Conservation (phyloP, 2,797 vertebrate genomes). For the Diceros bicornis region DNA sequence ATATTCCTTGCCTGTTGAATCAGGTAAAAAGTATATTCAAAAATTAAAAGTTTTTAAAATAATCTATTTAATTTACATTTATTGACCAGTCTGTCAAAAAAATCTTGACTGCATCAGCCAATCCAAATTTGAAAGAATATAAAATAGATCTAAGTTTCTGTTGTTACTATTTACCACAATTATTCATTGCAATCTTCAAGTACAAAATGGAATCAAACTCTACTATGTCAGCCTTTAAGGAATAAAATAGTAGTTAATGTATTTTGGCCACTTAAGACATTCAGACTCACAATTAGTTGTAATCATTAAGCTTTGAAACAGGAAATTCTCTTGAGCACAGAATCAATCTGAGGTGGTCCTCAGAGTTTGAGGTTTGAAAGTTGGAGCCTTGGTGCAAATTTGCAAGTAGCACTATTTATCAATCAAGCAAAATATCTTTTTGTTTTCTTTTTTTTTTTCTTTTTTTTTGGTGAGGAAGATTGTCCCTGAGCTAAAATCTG, state of each 20-base stretch:
- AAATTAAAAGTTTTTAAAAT: background rate
- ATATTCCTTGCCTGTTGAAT: constrained; percentile 43
- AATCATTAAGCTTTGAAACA: constrained; percentile 58
- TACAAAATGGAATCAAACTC: constrained; percentile 54
- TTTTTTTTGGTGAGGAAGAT: no score
- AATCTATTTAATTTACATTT: constrained; percentile 56
- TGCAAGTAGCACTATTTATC: background rate
- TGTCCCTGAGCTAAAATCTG: no score
- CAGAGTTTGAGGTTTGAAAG: constrained; percentile 46
- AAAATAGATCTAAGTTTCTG: constrained; percentile 61
- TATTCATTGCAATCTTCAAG: constrained; percentile 34
- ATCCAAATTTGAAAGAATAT: constrained; percentile 58
- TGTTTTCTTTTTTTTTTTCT: no score
- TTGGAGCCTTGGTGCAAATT: background rate
- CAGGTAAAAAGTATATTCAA: constrained; percentile 22
- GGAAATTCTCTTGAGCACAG: background rate
- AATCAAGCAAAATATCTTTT: background rate
- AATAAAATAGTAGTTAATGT: constrained; percentile 53
- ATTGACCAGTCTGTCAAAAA: constrained; percentile 49
- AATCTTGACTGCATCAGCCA: background rate
- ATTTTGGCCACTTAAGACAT: constrained; percentile 38
- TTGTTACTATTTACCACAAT: constrained; percentile 21
- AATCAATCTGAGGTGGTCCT: constrained; percentile 55
- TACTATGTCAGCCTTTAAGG: constrained; percentile 17
- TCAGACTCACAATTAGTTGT: constrained; percentile 51